Percentiles rank a stretch among this genome's conserved stretches.
Conservation (phyloP, 2,797 vertebrate species). For the Podarcis lilfordi region DNA sequence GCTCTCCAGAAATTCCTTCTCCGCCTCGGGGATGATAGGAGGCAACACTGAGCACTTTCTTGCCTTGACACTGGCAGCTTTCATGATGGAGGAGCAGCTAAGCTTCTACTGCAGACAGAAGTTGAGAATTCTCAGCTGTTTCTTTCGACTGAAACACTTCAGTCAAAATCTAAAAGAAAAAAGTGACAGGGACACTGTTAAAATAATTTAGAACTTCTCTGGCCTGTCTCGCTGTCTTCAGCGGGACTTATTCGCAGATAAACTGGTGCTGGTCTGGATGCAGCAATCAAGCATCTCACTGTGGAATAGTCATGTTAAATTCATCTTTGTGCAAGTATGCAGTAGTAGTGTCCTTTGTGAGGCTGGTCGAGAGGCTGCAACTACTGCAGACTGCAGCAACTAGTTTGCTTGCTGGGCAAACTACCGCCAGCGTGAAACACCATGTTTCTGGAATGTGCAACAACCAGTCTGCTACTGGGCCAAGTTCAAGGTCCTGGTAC, state of each 20-base stretch:
- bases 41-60: conserved; percentile 28
- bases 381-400: too few species aligned
- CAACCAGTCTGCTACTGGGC: too few species aligned
- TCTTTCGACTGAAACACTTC: conserved; percentile 34
- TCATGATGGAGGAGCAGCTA: conserved; percentile 18
- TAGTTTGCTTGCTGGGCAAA: too few species aligned
- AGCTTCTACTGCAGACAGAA: conserved; percentile 30
- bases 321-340: too few species aligned
- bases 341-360: too few species aligned
- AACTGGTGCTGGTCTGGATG: neutral
- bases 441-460: too few species aligned
- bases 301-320: too few species aligned
- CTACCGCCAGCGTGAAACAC: too few species aligned
- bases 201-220: neutral
- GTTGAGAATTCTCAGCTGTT: neutral
- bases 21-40: conserved; percentile 56
- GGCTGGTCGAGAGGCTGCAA: too few species aligned
- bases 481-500: too few species aligned
- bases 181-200: neutral
- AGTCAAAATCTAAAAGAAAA: conserved; percentile 43
- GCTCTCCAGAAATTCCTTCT: conserved; percentile 72
- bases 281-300: neutral
- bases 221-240: neutral
- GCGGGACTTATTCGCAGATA: neutral
- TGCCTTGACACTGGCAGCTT: neutral